Evolutionary conservation across 2,888 invertebrate genomes (phyloP).

Genomic region (Coremacera marginata): DNA sequence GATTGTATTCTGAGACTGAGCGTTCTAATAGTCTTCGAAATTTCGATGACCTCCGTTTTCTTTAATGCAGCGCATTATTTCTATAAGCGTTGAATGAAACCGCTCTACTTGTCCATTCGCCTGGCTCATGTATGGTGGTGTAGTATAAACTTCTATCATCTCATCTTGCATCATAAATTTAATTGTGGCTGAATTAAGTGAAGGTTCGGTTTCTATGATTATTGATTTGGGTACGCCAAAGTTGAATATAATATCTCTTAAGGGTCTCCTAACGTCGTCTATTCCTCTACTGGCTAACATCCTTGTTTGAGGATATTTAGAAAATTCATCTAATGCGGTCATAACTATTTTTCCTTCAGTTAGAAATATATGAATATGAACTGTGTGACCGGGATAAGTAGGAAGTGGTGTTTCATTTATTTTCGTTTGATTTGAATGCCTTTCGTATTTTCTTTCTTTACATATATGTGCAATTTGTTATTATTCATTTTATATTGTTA

Average conservation of each 20-base stretch:
- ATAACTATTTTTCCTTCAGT: no score
- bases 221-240: background rate
- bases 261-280: background rate
- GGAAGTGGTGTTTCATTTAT: constrained; percentile 4
- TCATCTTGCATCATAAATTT: no score
- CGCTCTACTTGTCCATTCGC: no score
- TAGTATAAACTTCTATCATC: no score
- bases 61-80: no score
- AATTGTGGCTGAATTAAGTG: background rate
- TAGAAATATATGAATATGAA: no score
- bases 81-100: no score
- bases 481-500: constrained; percentile 2
- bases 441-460: no score
- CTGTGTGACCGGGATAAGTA: constrained; percentile 3
- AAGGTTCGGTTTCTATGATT: background rate
- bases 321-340: background rate
- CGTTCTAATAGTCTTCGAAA: no score
- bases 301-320: background rate
- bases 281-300: background rate
- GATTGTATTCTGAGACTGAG: no score
- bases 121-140: no score
- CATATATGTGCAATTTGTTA: background rate
- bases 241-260: background rate
- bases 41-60: no score
- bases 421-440: background rate